Evolutionary conservation across 1,140 invertebrate genomes (phyloP).

Genomic region (Triops longicaudatus): DNA sequence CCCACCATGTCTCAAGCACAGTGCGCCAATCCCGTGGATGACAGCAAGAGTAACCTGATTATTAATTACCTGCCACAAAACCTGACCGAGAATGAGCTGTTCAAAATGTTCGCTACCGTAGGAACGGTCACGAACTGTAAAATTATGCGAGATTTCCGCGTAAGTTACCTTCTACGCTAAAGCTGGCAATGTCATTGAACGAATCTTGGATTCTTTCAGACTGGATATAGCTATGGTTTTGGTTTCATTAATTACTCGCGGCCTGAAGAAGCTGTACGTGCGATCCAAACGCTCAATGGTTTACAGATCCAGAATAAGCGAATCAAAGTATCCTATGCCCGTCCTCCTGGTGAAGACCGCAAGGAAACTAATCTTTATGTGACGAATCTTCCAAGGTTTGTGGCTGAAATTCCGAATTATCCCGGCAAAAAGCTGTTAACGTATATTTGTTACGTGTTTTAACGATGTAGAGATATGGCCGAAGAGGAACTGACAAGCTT

Average conservation of each 20-base stretch:
- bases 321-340: slow-evolving; percentile 83
- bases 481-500: slow-evolving; percentile 71
- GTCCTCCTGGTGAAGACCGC: slow-evolving; percentile 81
- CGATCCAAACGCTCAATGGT: slow-evolving; percentile 79
- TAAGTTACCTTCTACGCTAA: slow-evolving; percentile 36
- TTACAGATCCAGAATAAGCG: slow-evolving; percentile 75
- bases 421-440: not conserved
- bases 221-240: slow-evolving; percentile 92
- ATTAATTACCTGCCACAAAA: slow-evolving; percentile 92
- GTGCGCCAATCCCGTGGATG: slow-evolving; percentile 17
- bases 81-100: slow-evolving; percentile 82
- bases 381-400: slow-evolving; percentile 72
- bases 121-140: slow-evolving; percentile 79
- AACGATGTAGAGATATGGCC: slow-evolving; percentile 53
- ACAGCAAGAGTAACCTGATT: slow-evolving; percentile 63
- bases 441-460: slow-evolving; percentile 30
- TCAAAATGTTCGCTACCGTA: slow-evolving; percentile 75
- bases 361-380: slow-evolving; percentile 94
- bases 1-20: slow-evolving; percentile 2
- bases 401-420: not conserved
- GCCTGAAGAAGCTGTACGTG: slow-evolving; percentile 72
- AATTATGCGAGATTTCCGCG: slow-evolving; percentile 84
- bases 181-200: slow-evolving; percentile 20
- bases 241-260: slow-evolving; percentile 88
- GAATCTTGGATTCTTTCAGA: slow-evolving; percentile 47